Evolutionary conservation across 2,888 invertebrate genomes (phyloP).

Genomic region (Eubasilissa splendida): DNA sequence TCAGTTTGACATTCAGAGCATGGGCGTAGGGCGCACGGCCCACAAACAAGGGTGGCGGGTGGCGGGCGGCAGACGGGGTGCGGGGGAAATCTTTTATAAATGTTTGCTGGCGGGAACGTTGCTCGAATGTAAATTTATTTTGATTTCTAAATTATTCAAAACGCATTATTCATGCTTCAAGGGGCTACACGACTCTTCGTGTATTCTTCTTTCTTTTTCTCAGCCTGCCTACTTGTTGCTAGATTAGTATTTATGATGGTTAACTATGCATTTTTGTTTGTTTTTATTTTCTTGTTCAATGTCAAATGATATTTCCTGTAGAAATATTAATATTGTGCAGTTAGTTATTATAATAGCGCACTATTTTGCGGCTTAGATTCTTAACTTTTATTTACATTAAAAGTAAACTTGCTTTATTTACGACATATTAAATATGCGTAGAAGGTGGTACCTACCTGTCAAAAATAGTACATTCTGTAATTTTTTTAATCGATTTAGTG

Average conservation of each 20-base stretch:
- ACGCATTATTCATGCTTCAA: constrained; percentile 24
- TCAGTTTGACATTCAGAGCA: constrained; percentile 46
- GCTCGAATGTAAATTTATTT: constrained; percentile 42
- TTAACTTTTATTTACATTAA: no score
- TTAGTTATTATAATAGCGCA: no score
- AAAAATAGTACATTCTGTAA: no score
- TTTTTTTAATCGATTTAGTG: no score
- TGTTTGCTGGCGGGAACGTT: constrained; percentile 37
- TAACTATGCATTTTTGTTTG: background rate
- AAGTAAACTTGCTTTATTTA: no score
- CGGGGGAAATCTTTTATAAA: constrained; percentile 40
- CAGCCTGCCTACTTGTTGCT: constrained; percentile 16
- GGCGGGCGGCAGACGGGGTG: background rate
- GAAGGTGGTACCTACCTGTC: no score
- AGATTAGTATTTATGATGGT: background rate
- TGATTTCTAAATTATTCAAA: constrained; percentile 44
- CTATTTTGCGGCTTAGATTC: no score
- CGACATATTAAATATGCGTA: no score
- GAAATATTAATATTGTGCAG: no score
- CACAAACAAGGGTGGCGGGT: background rate
- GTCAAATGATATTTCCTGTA: background rate
- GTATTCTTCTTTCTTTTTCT: constrained; percentile 7
- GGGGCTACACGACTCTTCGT: constrained; percentile 2
- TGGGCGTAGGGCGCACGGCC: constrained; percentile 2
- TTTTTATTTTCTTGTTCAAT: background rate